Conservation (phyloP, 2,113 vertebrate genomes). For the Lethenteron camtschaticum region DNA sequence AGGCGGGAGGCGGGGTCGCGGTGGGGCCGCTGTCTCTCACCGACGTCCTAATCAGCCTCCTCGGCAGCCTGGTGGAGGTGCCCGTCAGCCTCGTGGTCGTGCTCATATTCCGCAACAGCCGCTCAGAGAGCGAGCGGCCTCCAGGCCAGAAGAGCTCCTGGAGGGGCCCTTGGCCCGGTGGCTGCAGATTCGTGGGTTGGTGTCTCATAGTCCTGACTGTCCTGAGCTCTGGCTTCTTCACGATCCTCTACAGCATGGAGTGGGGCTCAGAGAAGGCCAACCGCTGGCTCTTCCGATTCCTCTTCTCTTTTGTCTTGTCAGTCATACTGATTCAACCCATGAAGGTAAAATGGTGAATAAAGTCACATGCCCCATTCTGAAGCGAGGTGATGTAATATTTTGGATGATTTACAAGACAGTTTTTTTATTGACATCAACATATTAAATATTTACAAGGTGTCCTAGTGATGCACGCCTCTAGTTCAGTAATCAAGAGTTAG, state of each 20-base stretch:
- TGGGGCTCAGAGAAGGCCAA: background rate
- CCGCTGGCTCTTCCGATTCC: background rate
- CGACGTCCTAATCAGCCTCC: background rate
- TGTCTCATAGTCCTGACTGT: background rate
- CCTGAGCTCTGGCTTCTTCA: background rate
- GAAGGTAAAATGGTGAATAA: background rate
- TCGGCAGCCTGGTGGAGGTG: background rate
- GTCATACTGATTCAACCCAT: slow-evolving; percentile 2
- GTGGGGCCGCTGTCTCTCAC: background rate
- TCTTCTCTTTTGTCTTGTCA: background rate
- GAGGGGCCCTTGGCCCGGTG: background rate
- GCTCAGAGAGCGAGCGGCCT: background rate
- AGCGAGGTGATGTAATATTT: too few relatives aligned
- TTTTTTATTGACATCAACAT: too few relatives aligned
- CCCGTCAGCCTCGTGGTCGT: background rate
- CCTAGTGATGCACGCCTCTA: too few relatives aligned
- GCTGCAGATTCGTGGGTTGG: background rate
- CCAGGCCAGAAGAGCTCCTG: background rate
- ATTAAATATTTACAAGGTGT: too few relatives aligned
- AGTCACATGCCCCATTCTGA: too few relatives aligned
- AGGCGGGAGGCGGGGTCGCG: background rate
- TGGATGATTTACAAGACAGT: too few relatives aligned
- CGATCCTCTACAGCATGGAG: slow-evolving; percentile 3
- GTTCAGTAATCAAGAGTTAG: too few relatives aligned
- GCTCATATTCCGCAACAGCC: background rate